A percentile compares a stretch with the other conserved stretches of the same genome.
phyloP scores from a whole-genome alignment of 2,888 invertebrate genomes.

The Oscheius myriophilus region DNA sequence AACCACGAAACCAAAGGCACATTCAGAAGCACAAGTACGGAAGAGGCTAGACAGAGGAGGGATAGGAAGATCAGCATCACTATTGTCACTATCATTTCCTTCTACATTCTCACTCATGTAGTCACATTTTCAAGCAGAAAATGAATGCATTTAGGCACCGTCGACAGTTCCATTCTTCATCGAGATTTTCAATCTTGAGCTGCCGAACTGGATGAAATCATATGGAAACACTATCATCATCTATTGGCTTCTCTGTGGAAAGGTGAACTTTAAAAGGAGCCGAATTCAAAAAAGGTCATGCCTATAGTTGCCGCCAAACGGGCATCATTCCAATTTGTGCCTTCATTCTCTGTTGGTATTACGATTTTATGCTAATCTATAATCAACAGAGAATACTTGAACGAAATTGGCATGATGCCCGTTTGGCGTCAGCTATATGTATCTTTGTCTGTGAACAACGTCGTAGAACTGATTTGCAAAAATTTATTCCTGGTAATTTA shows the following conservation, averaged over 20 bases:
- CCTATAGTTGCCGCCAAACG: neutral
- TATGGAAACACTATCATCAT: slow-evolving; percentile 27
- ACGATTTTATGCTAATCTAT: too few species aligned
- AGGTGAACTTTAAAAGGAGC: neutral
- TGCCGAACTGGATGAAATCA: slow-evolving; percentile 29
- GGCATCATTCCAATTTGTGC: too few species aligned
- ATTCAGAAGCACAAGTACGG: slow-evolving; percentile 30
- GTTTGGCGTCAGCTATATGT: too few species aligned
- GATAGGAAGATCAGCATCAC: slow-evolving; percentile 30
- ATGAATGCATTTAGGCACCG: slow-evolving; percentile 12
- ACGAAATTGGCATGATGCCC: too few species aligned
- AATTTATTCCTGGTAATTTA: neutral
- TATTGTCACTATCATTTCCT: slow-evolving; percentile 27
- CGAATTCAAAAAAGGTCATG: neutral
- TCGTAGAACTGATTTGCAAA: too few species aligned
- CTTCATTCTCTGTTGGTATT: too few species aligned
- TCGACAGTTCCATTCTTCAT: slow-evolving; percentile 28
- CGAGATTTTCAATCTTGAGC: slow-evolving; percentile 19
- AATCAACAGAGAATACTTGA: too few species aligned
- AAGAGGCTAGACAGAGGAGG: slow-evolving; percentile 27
- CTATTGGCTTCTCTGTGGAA: slow-evolving; percentile 35
- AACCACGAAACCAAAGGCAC: neutral
- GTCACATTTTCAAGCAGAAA: neutral
- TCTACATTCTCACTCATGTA: slow-evolving; percentile 31
- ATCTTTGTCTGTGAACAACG: too few species aligned